Evolutionary conservation across 2,797 vertebrate genomes (phyloP).

Genomic region (Linurgus olivaceus): DNA sequence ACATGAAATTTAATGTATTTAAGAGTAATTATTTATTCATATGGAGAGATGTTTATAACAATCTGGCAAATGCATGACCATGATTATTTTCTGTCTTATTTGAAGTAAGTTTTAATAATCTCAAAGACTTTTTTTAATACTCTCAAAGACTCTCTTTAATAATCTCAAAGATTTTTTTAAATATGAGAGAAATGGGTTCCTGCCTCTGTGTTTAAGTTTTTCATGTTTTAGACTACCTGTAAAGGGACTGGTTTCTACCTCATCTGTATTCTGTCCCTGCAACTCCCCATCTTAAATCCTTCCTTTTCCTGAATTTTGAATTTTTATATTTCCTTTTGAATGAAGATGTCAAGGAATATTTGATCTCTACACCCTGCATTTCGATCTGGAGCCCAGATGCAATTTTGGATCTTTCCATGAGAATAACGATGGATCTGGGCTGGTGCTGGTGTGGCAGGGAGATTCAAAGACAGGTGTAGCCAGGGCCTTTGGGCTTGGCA

Average conservation of each 20-base stretch:
- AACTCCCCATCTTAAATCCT: not conserved
- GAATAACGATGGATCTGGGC: accelerated
- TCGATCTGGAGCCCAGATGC: not conserved
- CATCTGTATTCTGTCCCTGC: not conserved
- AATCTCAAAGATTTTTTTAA: not conserved
- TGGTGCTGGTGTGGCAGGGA: not conserved
- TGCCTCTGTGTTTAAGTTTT: not conserved
- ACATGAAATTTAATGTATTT: not conserved
- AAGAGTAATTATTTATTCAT: not conserved
- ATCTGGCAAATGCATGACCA: not conserved
- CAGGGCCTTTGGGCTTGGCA: not conserved
- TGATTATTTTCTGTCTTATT: not conserved
- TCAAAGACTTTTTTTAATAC: too few species aligned
- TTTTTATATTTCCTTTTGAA: not conserved
- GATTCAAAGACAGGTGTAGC: not conserved
- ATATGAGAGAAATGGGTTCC: not conserved
- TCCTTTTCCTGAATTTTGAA: not conserved
- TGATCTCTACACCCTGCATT: not conserved
- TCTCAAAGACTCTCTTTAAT: too few species aligned
- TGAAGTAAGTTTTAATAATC: not conserved
- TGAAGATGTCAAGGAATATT: not conserved
- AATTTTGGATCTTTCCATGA: not conserved
- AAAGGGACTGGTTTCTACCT: not conserved
- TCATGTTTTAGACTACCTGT: not conserved
- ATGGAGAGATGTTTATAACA: not conserved